A percentile compares a stretch with the other conserved stretches of the same genome.
Evolutionary conservation across 2,797 vertebrate species (phyloP).

Genomic region (Muscicapa striata): DNA sequence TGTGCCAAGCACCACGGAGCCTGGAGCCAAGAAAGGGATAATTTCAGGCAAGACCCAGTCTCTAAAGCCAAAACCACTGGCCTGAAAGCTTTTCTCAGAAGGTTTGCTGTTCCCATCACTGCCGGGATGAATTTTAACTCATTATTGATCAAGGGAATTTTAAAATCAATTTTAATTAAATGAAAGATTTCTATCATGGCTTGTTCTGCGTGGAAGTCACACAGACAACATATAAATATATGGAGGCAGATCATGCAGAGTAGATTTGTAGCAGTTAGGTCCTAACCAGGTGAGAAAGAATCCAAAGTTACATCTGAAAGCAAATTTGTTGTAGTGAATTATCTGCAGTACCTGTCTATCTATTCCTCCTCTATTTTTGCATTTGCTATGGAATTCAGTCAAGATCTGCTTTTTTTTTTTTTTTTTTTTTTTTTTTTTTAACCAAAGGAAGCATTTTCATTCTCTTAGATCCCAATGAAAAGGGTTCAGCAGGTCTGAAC

Average conservation of each 20-base stretch:
- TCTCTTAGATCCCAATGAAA: not conserved
- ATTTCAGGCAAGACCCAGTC: constrained; percentile 59
- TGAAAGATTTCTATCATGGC: constrained; percentile 82
- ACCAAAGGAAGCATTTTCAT: not conserved
- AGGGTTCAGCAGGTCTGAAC: not conserved
- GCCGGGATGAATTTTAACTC: constrained; percentile 80
- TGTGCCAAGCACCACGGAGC: constrained; percentile 10
- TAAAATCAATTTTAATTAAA: constrained; percentile 86
- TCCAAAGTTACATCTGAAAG: constrained; percentile 11
- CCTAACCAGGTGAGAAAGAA: constrained; percentile 6
- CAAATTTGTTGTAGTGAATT: not conserved
- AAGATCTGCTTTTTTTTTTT: not conserved
- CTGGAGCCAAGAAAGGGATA: constrained; percentile 47
- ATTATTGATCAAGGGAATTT: constrained; percentile 82
- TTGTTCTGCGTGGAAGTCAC: constrained; percentile 77
- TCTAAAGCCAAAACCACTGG: constrained; percentile 60
- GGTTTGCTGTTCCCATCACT: constrained; percentile 68
- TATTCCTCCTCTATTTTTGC: not conserved
- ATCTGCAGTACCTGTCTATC: not conserved
- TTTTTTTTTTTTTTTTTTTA: not conserved
- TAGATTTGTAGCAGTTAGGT: constrained; percentile 38
- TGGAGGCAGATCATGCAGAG: constrained; percentile 39
- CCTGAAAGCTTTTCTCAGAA: constrained; percentile 64
- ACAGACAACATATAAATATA: constrained; percentile 65
- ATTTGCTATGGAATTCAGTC: not conserved